Evolutionary conservation across 2,113 vertebrate species (phyloP).

Genomic region (Malurus melanocephalus): DNA sequence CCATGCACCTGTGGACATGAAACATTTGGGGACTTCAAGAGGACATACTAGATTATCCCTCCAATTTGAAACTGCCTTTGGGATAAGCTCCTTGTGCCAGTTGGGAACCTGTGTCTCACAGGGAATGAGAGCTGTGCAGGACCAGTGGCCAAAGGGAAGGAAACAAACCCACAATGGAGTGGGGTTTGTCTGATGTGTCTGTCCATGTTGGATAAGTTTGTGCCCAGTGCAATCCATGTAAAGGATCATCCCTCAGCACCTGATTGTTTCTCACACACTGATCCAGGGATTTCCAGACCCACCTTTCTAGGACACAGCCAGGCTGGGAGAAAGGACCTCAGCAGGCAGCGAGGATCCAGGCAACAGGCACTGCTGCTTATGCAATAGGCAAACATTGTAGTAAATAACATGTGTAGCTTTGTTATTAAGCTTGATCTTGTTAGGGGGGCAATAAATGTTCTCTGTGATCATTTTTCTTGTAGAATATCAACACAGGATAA

Average conservation of each 20-base stretch:
- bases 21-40: neutral
- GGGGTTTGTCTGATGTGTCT: neutral
- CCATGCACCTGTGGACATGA: neutral
- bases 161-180: neutral
- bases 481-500: slow-evolving; percentile 55
- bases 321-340: neutral
- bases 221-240: neutral
- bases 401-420: slow-evolving; percentile 53
- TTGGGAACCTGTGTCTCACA: neutral
- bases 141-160: neutral
- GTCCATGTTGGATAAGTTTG: neutral
- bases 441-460: slow-evolving; percentile 43
- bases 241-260: neutral
- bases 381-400: slow-evolving; percentile 29
- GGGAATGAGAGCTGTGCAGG: neutral
- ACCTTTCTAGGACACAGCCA: neutral
- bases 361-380: slow-evolving; percentile 26
- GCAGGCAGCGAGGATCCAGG: neutral
- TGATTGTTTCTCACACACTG: neutral
- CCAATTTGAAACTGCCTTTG: neutral
- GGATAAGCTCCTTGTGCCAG: neutral
- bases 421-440: slow-evolving; percentile 41
- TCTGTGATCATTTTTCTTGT: slow-evolving; percentile 57
- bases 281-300: neutral
- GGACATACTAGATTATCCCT: neutral